Percentiles rank a stretch among this genome's conserved stretches.
Evolutionary conservation across 2,797 vertebrate genomes (phyloP).

Genomic region (Spheniscus humboldti): DNA sequence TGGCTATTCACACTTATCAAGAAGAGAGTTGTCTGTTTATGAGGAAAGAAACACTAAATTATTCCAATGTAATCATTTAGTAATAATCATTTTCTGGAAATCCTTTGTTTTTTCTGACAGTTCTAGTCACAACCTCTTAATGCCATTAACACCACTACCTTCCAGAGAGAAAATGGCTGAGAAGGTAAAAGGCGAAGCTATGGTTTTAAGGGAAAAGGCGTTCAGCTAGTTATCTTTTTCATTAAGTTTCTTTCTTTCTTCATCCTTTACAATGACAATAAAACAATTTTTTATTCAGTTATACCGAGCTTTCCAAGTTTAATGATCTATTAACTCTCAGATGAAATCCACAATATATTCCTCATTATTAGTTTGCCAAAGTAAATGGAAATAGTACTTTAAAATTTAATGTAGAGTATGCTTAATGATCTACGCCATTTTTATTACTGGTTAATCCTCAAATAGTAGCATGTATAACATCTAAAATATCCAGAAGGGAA

Average conservation of each 20-base stretch:
- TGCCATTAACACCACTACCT: neutral
- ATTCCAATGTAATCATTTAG: neutral
- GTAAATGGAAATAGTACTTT: conserved; percentile 40
- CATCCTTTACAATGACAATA: conserved; percentile 28
- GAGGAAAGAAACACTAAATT: neutral
- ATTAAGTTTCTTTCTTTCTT: conserved; percentile 19
- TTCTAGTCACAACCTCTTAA: neutral
- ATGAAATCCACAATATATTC: conserved; percentile 18
- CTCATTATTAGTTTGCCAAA: conserved; percentile 37
- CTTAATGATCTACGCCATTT: conserved; percentile 1
- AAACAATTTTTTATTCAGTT: conserved; percentile 36
- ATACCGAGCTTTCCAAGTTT: neutral
- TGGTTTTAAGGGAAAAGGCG: neutral
- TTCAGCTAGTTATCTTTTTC: neutral
- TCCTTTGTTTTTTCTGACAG: neutral
- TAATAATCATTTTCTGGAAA: neutral
- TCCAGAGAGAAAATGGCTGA: neutral
- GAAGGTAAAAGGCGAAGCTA: neutral
- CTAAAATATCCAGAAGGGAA: conserved; percentile 1
- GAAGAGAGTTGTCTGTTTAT: neutral
- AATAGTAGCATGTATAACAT: neutral
- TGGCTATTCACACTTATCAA: neutral
- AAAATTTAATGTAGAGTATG: conserved; percentile 7
- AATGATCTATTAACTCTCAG: conserved; percentile 34
- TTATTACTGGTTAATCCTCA: conserved; percentile 18